Evolutionary conservation across 2,797 vertebrate species (phyloP).

Genomic region (Thunnus albacares): DNA sequence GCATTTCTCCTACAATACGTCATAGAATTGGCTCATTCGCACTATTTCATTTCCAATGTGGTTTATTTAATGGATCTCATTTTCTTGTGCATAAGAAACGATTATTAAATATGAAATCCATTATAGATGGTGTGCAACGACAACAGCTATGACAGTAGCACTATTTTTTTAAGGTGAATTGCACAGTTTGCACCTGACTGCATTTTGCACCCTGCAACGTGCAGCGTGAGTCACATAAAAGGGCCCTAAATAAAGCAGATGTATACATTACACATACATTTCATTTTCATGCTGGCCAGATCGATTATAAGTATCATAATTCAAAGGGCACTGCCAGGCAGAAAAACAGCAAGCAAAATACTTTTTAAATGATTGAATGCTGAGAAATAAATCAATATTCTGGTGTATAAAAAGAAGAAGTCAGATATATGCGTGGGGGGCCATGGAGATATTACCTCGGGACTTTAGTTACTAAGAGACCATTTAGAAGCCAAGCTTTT

Average conservation of each 20-base stretch:
- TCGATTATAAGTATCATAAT: not conserved
- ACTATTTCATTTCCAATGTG: slow-evolving; percentile 42
- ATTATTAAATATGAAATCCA: slow-evolving; percentile 43
- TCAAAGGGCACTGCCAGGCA: not conserved
- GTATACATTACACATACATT: not conserved
- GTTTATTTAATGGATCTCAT: slow-evolving; percentile 45
- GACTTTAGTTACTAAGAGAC: slow-evolving; percentile 39
- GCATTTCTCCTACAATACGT: slow-evolving; percentile 31
- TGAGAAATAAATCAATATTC: slow-evolving; percentile 13
- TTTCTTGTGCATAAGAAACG: slow-evolving; percentile 34
- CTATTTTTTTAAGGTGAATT: not conserved
- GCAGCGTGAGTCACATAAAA: not conserved
- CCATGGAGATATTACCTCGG: slow-evolving; percentile 20
- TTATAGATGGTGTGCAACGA: slow-evolving; percentile 22
- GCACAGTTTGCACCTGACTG: slow-evolving; percentile 33
- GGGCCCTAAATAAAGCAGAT: not conserved
- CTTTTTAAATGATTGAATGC: not conserved
- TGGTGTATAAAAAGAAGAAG: slow-evolving; percentile 9
- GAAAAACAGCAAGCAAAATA: slow-evolving; percentile 5
- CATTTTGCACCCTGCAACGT: not conserved
- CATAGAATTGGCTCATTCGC: slow-evolving; percentile 39
- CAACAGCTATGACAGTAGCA: slow-evolving; percentile 18
- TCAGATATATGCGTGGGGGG: slow-evolving; percentile 8
- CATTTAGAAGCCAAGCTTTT: slow-evolving; percentile 55
- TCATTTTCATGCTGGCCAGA: not conserved